A percentile compares a stretch with the other conserved stretches of the same genome.
phyloP scores from a whole-genome alignment of 2,888 invertebrate species.

The Meandrusa payeni region DNA sequence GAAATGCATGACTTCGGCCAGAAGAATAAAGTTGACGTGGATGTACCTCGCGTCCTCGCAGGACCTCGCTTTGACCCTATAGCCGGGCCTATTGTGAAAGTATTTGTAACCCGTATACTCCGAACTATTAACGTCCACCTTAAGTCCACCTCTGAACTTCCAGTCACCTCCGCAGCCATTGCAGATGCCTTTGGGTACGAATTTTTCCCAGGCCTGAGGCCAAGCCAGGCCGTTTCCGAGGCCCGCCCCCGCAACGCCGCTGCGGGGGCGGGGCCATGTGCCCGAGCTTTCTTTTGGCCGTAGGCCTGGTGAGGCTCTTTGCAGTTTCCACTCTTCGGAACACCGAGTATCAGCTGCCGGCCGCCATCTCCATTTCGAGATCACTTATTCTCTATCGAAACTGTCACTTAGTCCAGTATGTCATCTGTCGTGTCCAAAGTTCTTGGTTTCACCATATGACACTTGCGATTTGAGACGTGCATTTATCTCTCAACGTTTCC shows the following conservation, averaged over 20 bases:
- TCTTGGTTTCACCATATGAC: constrained; percentile 21
- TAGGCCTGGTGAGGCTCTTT: constrained; percentile 50
- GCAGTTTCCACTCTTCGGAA: constrained; percentile 74
- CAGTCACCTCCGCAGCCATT: constrained; percentile 73
- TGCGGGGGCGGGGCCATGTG: constrained; percentile 77
- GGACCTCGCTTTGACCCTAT: constrained; percentile 61
- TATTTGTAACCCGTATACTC: constrained; percentile 76
- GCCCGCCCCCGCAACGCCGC: constrained; percentile 53
- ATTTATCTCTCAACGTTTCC: constrained; percentile 21
- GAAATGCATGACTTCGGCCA: constrained; percentile 82
- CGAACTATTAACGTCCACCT: constrained; percentile 68
- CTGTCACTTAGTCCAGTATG: constrained; percentile 45
- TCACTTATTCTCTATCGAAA: constrained; percentile 60
- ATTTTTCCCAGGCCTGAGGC: constrained; percentile 53
- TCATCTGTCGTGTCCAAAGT: constrained; percentile 21
- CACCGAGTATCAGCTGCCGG: constrained; percentile 66
- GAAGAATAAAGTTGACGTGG: constrained; percentile 82
- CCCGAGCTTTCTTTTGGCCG: constrained; percentile 48
- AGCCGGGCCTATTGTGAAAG: constrained; percentile 62
- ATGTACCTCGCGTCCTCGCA: constrained; percentile 84
- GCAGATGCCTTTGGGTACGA: constrained; percentile 64
- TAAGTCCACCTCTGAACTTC: constrained; percentile 63
- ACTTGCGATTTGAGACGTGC: constrained; percentile 7
- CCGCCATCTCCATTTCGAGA: constrained; percentile 75
- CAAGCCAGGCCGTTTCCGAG: constrained; percentile 23